These are phyloP conservation scores for Ecdyonurus torrentis DNA, from an alignment of 2,888 invertebrate species.

Conservation along the genomic window DNA sequence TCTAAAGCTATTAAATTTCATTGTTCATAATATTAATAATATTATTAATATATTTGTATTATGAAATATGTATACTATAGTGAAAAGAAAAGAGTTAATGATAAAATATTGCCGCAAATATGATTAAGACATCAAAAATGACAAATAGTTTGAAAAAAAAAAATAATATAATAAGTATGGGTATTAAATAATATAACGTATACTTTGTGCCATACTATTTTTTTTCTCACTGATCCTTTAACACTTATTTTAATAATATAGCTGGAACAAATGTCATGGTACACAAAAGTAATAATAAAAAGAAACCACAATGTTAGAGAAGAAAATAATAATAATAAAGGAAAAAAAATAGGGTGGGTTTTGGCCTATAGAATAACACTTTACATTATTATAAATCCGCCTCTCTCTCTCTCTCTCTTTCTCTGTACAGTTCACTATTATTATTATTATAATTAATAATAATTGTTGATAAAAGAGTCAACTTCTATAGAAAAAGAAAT, in stretches of 20 bases:
- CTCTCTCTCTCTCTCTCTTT: no score
- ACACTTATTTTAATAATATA: not conserved
- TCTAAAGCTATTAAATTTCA: not conserved
- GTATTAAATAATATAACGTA: not conserved
- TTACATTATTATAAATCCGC: no score
- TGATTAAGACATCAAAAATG: not conserved
- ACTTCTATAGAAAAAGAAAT: no score
- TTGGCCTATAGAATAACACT: no score
- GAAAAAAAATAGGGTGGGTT: no score
- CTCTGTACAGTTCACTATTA: no score
- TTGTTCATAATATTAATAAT: not conserved
- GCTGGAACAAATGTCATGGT: not conserved
- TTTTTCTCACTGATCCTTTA: not conserved
- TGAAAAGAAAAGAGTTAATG: not conserved
- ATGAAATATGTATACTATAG: not conserved
- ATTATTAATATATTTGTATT: no score
- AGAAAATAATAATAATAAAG: no score
- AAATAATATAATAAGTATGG: not conserved
- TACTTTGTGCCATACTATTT: no score
- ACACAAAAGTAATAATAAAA: not conserved
- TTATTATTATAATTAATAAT: no score
- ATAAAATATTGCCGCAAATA: not conserved
- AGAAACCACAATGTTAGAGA: not conserved
- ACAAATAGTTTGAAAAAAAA: not conserved
- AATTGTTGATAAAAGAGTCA: no score